A percentile compares a stretch with the other conserved stretches of the same genome.
These are phyloP conservation scores for Diploptera punctata DNA, from an alignment of 2,888 invertebrate genomes.

Conservation along the genomic window DNA sequence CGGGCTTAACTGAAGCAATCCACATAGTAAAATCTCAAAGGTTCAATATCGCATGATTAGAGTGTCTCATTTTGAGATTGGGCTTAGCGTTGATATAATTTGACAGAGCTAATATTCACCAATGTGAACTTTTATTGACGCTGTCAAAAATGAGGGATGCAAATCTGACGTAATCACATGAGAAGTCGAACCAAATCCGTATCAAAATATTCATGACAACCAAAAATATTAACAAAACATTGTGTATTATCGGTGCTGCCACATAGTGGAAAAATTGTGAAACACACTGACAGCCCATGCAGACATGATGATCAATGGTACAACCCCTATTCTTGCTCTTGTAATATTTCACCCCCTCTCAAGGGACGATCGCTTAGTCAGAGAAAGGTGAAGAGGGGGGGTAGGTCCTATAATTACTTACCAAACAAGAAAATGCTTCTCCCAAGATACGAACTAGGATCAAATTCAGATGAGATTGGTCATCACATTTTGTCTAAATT, in stretches of 20 bases:
- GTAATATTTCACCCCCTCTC: background rate
- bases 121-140: background rate
- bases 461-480: too few species aligned
- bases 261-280: background rate
- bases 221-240: conserved; percentile 4
- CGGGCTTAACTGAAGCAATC: too few species aligned
- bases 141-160: background rate
- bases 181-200: background rate
- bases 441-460: background rate
- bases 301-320: conserved; percentile 29
- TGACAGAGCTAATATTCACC: background rate
- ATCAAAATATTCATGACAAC: too few species aligned
- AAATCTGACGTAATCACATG: too few species aligned
- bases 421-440: too few species aligned
- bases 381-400: background rate
- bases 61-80: too few species aligned
- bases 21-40: too few species aligned
- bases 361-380: conserved; percentile 25
- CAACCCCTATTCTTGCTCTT: background rate
- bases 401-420: too few species aligned
- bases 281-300: conserved; percentile 20
- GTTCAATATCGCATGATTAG: too few species aligned
- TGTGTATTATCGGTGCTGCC: conserved; percentile 29
- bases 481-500: too few species aligned
- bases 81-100: too few species aligned